Evolutionary conservation across 1,140 invertebrate genomes (phyloP), one percentile per base, ranked within the genome.

Genomic region (Pinna nobilis): DNA sequence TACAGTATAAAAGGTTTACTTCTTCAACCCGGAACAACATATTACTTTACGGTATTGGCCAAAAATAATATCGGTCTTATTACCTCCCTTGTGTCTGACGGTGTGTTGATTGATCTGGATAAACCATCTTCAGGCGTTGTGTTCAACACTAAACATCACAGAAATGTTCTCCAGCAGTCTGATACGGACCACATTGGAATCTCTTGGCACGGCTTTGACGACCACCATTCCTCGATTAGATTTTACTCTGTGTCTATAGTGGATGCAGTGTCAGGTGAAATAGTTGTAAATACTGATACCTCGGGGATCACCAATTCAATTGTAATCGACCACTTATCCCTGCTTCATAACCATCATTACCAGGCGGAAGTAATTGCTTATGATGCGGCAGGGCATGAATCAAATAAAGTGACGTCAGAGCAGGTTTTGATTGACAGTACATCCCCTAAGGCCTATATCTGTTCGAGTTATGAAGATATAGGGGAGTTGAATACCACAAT

Each of bases 131-230:
- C 60, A 20, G 80, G 77, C 6, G 57, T 77, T 33, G 77, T 79
- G 13, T 81, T 57, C 61, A 76, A 76, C 25, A 77, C 77, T 7
- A 55, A 64, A 47, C 25, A 60, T 15, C 65, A 76, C 32, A 44
- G 35, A 20, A 66, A 72, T 44, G 39, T 23, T 5, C 47, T 49
- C 32, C 61, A 39, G 18, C 71, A 77, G 60, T 66, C 47, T 11
- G 50, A 30, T n/a, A 50, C 9, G 18, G 55, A 47, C 11, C n/a
- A 28, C 2, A 4, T 81, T 30, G 32, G 50, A 18, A 64, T 63
- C 25, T 81, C 80, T 1, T 79, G 74, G 77, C 74, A 73, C 37
- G 80, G 80, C 3, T 81, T 81, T 61, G 61, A 81, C n/a, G 80
- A 81, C 44, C 30, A 53, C 6, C 77, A 79, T 35, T 79, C 77